phyloP scores from a whole-genome alignment of 1,140 invertebrate species.

The Lithobius niger region DNA sequence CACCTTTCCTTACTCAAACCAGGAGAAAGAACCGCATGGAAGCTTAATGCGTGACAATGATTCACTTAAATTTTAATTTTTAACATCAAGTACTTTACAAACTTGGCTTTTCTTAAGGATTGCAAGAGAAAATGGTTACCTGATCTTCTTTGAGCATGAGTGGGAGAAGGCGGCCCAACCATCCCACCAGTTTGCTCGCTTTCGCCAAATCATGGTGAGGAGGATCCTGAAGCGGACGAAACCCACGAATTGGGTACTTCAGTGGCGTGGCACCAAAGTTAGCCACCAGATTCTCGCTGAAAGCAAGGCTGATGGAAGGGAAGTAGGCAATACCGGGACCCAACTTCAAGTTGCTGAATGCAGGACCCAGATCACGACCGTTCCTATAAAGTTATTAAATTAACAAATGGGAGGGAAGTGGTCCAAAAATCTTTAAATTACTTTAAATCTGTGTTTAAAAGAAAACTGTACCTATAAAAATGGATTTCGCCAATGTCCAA shows the following conservation, averaged over 20 bases:
- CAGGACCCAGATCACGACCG: conserved; percentile 53
- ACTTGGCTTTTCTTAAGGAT: no score
- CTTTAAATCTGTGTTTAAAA: no score
- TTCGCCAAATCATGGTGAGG: conserved; percentile 40
- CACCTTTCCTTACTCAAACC: no score
- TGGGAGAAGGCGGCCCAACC: conserved; percentile 40
- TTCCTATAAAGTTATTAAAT: conserved; percentile 41
- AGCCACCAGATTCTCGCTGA: conserved; percentile 55
- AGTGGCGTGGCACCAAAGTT: conserved; percentile 65
- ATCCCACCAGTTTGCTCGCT: conserved; percentile 41
- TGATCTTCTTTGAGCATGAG: conserved; percentile 29
- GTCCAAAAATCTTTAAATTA: conserved; percentile 1
- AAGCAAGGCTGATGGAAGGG: conserved; percentile 55
- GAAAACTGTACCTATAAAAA: conserved; percentile 35
- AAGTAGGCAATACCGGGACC: conserved; percentile 63
- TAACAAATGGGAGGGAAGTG: background rate
- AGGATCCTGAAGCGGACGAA: conserved; percentile 46
- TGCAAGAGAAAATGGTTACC: no score
- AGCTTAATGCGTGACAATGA: no score
- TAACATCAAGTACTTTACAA: no score
- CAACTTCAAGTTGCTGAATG: conserved; percentile 52
- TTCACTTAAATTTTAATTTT: no score
- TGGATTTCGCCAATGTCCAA: conserved; percentile 47
- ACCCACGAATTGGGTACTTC: conserved; percentile 53
- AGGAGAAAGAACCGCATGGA: no score